Base-by-base conservation (phyloP, 2,888 invertebrate species). In the Plemyria rubiginata region DNA sequence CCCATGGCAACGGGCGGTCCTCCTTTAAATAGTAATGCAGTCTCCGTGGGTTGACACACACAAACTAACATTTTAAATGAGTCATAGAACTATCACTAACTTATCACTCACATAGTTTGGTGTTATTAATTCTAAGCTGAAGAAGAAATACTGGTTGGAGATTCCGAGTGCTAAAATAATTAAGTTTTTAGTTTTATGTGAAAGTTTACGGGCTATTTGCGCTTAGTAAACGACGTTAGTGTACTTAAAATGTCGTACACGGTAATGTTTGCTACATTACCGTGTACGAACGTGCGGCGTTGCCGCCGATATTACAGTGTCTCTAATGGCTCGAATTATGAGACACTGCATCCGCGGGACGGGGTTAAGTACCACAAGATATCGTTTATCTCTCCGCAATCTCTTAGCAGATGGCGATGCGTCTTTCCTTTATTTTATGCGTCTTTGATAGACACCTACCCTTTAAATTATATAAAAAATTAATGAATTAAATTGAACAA, bases 31-130 rank as follows among this genome's bases (percentile, higher is more conserved):
- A 93, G 81, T 77, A 93, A 79, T 59, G 92, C 92, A 70, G 94
- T 94, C 78, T 94, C 94, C 72, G 93, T 89, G 66, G 95, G 95
- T 82, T 95, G 95, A 84, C 95, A 95, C 73, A 95, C 94, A 89
- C 95, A 95, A 79, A 94, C 94, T 90, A 95, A 90, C 95, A 95
- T 95, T 87, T 90, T 93, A 73, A 84, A 80, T 70, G 65, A 64
- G 74, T 84, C 87, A 85, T 84, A 63, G 67, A 70, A 75, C 74
- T 84, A 81, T 71, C 70, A 82, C 82, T 85, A 80, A 77, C 53
- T 60, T 84, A 84, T 84, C 83, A 86, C 83, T 85, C 72, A 81
- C 83, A 87, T 85, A 74, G 77, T 38, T 84, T 84, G 80, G 74
- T 85, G 79, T 74, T 73, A 60, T 66, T 68, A 59, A 62, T 62